A percentile compares a stretch with the other conserved stretches of the same genome.
These are phyloP conservation scores for Syngnathus typhle DNA, from an alignment of 2,113 vertebrate species.

Conservation along the genomic window DNA sequence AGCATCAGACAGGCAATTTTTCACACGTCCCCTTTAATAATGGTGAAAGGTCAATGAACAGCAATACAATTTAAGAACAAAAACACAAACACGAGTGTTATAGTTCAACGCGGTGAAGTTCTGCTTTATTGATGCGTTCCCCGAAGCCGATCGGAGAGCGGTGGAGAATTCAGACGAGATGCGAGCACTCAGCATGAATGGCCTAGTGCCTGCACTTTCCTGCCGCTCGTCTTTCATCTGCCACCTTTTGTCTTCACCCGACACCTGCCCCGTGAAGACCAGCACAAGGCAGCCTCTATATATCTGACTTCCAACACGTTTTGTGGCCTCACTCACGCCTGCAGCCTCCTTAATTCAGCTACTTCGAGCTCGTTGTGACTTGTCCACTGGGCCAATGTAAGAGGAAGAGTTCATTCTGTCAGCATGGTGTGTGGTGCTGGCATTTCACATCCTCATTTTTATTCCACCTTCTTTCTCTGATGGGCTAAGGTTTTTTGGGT, in stretches of 20 bases:
- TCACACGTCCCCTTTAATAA: background rate
- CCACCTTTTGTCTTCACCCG: slow-evolving; percentile 30
- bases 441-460: slow-evolving; percentile 9
- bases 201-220: slow-evolving; percentile 57
- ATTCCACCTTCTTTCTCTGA: background rate
- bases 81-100: background rate
- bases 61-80: background rate
- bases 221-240: background rate
- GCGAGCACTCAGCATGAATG: slow-evolving; percentile 30
- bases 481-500: background rate
- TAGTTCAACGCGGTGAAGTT: background rate
- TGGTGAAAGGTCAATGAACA: background rate
- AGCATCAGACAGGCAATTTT: background rate
- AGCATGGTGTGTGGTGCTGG: slow-evolving; percentile 19
- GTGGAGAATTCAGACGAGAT: slow-evolving; percentile 37
- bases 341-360: slow-evolving; percentile 2
- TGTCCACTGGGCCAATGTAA: slow-evolving; percentile 14
- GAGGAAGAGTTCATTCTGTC: slow-evolving; percentile 37
- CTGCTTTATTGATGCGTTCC: slow-evolving; percentile 44
- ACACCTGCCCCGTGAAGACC: slow-evolving; percentile 48
- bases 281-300: slow-evolving; percentile 54
- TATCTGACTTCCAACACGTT: background rate
- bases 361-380: slow-evolving; percentile 35
- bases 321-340: background rate
- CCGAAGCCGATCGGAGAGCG: slow-evolving; percentile 38